Evolutionary conservation across 92 coral and sea anemone genomes (phyloP).

Genomic region (Phenganax stokvisi): DNA sequence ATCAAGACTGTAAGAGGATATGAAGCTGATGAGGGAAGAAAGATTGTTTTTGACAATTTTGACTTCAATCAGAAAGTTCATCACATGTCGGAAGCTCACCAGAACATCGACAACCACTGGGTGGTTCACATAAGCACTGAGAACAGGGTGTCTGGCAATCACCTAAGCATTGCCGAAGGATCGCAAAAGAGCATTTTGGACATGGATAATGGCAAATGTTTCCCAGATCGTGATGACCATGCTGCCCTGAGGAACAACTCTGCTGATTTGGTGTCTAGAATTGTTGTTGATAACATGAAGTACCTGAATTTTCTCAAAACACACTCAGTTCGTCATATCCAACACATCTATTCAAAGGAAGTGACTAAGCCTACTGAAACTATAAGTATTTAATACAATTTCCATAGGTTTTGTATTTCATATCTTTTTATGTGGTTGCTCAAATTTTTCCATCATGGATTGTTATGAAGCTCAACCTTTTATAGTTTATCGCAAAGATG

Average conservation of each 20-base stretch:
- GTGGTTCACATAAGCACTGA: conserved; percentile 49
- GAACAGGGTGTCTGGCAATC: conserved; percentile 54
- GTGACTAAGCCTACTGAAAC: conserved; percentile 19
- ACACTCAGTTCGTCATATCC: conserved; percentile 20
- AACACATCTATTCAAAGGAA: conserved; percentile 1
- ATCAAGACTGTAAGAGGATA: too few relatives aligned
- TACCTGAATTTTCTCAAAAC: conserved; percentile 36
- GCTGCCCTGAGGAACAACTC: conserved; percentile 16
- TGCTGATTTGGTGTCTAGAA: conserved; percentile 24
- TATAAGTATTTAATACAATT: conserved; percentile 8
- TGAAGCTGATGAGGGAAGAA: conserved; percentile 49
- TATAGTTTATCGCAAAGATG: too few relatives aligned
- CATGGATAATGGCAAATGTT: conserved; percentile 59
- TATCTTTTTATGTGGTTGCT: too few relatives aligned
- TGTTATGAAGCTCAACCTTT: too few relatives aligned
- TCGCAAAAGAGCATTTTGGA: conserved; percentile 47
- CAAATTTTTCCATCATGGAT: too few relatives aligned
- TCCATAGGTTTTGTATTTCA: too few relatives aligned
- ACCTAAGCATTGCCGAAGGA: conserved; percentile 33
- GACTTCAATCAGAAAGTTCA: conserved; percentile 56
- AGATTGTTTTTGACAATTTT: conserved; percentile 59
- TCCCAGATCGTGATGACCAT: conserved; percentile 42
- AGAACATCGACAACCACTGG: conserved; percentile 57
- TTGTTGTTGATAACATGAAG: conserved; percentile 32
- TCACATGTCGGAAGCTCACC: conserved; percentile 51